phyloP scores from a whole-genome alignment of 2,113 vertebrate species.

The Vanacampus margaritifer region DNA sequence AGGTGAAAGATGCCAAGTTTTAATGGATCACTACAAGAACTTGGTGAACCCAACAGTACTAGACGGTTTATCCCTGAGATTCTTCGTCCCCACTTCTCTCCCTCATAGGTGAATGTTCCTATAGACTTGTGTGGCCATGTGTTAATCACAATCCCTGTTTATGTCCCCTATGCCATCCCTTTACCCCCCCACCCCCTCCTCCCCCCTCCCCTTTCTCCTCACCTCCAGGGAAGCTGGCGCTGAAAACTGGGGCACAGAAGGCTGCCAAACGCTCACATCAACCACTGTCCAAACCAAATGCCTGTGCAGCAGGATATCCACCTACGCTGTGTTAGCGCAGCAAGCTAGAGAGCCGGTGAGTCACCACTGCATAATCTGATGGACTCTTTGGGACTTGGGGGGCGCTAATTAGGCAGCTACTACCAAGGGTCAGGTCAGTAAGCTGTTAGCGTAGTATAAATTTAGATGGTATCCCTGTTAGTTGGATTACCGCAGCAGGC shows the following conservation, averaged over 20 bases:
- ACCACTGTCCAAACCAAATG: slow-evolving; percentile 92
- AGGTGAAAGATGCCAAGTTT: slow-evolving; percentile 8
- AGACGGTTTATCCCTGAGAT: neutral
- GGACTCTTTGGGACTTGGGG: slow-evolving; percentile 21
- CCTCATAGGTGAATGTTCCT: neutral
- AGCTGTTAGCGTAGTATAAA: slow-evolving; percentile 16
- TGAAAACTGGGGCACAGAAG: slow-evolving; percentile 93
- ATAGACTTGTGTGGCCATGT: slow-evolving; percentile 13
- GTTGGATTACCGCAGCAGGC: slow-evolving; percentile 7
- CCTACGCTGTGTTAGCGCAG: slow-evolving; percentile 92
- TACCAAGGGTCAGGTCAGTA: slow-evolving; percentile 27
- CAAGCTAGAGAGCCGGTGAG: slow-evolving; percentile 93
- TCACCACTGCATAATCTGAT: slow-evolving; percentile 30
- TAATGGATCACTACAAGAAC: slow-evolving; percentile 11
- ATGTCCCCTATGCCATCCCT: slow-evolving; percentile 32
- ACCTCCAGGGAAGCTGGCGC: slow-evolving; percentile 87
- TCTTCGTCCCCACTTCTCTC: neutral
- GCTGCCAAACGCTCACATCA: slow-evolving; percentile 92
- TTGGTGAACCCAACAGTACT: slow-evolving; percentile 1
- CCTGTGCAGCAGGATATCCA: slow-evolving; percentile 92
- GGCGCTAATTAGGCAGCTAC: slow-evolving; percentile 16
- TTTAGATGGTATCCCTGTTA: slow-evolving; percentile 13
- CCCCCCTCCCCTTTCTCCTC: slow-evolving; percentile 29
- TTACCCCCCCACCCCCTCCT: neutral
- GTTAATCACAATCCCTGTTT: slow-evolving; percentile 35